A percentile compares a stretch with the other conserved stretches of the same genome.
phyloP scores from a whole-genome alignment of 2,797 vertebrate species.

The Anas acuta region DNA sequence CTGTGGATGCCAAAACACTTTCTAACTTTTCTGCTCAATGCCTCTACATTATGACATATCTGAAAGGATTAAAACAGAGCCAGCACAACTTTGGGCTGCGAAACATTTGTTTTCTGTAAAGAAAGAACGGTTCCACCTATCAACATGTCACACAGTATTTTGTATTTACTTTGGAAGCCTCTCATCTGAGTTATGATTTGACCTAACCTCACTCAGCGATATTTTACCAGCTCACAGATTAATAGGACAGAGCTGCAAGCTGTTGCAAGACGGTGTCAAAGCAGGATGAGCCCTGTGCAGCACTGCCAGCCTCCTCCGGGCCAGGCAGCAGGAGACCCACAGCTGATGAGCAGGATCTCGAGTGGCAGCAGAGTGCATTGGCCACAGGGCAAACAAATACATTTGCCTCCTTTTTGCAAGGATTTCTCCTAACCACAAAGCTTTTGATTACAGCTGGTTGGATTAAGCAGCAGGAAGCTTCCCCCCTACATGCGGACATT shows the following conservation, averaged over 20 bases:
- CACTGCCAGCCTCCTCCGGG: too few relatives aligned
- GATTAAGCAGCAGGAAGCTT: background rate
- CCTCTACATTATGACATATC: background rate
- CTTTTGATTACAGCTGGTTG: background rate
- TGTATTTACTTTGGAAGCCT: background rate
- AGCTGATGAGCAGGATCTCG: background rate
- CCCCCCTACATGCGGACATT: accelerated
- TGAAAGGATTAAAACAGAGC: accelerated
- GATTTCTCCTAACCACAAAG: background rate
- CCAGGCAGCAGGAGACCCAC: background rate
- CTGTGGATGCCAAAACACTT: background rate
- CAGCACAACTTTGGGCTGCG: background rate
- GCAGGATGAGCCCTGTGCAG: background rate
- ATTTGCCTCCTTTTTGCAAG: background rate
- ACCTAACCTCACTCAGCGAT: background rate
- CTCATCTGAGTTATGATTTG: background rate
- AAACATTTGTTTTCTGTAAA: background rate
- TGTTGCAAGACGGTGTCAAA: accelerated
- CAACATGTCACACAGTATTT: accelerated
- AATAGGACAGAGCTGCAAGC: background rate
- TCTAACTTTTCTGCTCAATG: background rate
- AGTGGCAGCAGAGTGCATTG: background rate
- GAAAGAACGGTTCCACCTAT: background rate
- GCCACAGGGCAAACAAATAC: background rate
- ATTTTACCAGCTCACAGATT: background rate